Percentiles rank a stretch among this genome's conserved stretches.
Evolutionary conservation across 2,113 vertebrate genomes (phyloP).

Genomic region (Cyprinodon brontotheroides): DNA sequence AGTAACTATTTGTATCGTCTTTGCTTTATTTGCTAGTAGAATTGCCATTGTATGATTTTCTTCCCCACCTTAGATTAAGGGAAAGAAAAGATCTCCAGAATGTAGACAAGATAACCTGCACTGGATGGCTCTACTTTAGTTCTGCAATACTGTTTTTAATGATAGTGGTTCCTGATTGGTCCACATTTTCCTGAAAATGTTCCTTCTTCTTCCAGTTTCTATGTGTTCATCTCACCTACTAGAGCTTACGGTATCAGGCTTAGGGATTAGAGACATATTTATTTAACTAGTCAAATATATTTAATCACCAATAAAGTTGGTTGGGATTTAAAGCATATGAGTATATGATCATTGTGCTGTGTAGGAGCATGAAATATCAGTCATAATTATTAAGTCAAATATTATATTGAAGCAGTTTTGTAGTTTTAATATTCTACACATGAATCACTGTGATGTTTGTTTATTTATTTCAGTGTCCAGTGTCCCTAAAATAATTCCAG

Average conservation of each 20-base stretch:
- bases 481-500: neutral
- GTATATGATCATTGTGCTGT: neutral
- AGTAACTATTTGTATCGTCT: too few relatives aligned
- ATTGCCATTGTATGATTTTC: too few relatives aligned
- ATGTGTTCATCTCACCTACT: neutral
- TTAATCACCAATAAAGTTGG: too few relatives aligned
- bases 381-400: neutral
- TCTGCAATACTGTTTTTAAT: neutral
- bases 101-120: neutral
- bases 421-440: neutral
- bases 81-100: neutral
- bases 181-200: neutral
- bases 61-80: neutral
- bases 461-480: neutral
- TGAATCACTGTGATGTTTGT: neutral
- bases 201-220: neutral
- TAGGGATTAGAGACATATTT: neutral
- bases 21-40: too few relatives aligned
- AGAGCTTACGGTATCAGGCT: neutral
- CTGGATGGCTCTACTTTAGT: neutral
- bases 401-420: neutral
- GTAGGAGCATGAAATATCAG: neutral
- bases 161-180: neutral
- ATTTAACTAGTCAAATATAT: neutral
- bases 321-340: neutral